Conservation (phyloP, 2,797 vertebrate species). For the Aythya fuligula region DNA sequence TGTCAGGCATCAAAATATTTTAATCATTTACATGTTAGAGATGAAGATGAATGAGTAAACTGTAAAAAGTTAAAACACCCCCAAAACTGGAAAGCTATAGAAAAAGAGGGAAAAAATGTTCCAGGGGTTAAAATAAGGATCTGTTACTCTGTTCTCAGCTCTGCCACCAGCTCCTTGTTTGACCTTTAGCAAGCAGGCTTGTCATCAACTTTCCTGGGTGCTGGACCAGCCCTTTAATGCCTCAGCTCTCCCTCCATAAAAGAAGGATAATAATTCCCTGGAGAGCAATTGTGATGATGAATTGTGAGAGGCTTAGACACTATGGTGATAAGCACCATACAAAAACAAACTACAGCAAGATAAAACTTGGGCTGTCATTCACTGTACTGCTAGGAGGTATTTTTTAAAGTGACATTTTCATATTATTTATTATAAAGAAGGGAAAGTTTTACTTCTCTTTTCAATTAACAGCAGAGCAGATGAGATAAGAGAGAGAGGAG, state of each 20-base stretch:
- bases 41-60: background rate
- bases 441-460: background rate
- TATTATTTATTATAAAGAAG: background rate
- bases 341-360: accelerated
- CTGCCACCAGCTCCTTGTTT: background rate
- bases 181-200: background rate
- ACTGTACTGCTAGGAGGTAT: background rate
- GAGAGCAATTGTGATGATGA: background rate
- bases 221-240: background rate
- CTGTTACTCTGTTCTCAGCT: background rate
- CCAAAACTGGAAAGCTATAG: background rate
- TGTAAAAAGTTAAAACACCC: background rate
- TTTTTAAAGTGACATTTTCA: background rate
- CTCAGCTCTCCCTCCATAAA: background rate
- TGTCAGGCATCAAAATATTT: constrained; percentile 19
- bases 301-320: background rate
- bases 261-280: background rate
- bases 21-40: background rate
- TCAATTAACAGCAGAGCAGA: background rate
- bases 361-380: background rate
- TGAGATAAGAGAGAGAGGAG: background rate
- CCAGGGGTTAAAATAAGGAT: background rate
- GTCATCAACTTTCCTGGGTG: background rate
- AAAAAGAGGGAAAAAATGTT: background rate
- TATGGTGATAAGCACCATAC: background rate